Percentiles rank a stretch among this genome's conserved stretches.
These are phyloP conservation scores for Homalodisca vitripennis DNA, from an alignment of 1,140 invertebrate genomes.

Conservation along the genomic window DNA sequence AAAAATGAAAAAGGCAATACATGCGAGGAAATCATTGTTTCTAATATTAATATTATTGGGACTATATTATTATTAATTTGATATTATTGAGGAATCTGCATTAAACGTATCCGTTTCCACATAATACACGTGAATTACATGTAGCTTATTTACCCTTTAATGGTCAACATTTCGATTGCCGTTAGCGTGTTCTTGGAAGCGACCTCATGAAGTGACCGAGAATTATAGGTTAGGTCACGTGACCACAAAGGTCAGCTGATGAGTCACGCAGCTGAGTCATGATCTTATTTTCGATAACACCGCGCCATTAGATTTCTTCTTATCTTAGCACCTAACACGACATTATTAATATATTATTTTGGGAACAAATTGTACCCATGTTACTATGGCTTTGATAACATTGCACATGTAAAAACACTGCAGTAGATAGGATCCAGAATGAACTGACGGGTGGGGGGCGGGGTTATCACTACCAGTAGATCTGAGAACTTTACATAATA, in stretches of 20 bases:
- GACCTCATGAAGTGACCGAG: background rate
- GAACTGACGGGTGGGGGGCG: no score
- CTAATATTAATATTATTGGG: background rate
- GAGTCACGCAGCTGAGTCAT: conserved; percentile 18
- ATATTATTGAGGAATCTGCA: background rate
- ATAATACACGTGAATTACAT: background rate
- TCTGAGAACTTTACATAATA: no score
- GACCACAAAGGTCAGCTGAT: conserved; percentile 15
- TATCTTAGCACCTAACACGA: no score
- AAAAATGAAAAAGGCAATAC: background rate
- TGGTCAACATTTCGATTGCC: background rate
- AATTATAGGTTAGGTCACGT: conserved; percentile 24
- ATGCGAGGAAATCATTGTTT: background rate
- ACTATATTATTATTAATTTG: background rate
- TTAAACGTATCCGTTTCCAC: background rate
- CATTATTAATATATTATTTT: no score
- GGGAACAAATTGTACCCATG: no score
- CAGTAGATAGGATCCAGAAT: no score
- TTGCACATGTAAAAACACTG: no score
- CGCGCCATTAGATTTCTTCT: no score
- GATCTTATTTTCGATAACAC: no score
- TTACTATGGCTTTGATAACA: no score
- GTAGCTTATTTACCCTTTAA: background rate
- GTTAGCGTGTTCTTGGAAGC: background rate
- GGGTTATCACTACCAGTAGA: no score